Base-by-base conservation (phyloP, 2,888 invertebrate species). In the Villa cingulata region DNA sequence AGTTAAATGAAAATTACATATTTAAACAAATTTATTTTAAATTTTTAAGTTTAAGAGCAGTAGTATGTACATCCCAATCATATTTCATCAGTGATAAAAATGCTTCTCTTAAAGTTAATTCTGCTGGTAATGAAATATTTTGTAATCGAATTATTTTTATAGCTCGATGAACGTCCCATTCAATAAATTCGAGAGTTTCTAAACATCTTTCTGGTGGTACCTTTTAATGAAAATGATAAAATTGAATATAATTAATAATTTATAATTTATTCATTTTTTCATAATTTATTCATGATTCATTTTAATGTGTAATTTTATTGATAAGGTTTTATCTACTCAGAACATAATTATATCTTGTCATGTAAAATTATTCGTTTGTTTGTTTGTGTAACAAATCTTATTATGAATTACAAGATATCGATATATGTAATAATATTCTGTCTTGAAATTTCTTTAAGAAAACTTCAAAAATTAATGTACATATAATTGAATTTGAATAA, bases 131-230 rank as follows among this genome's bases (percentile, higher is more conserved):
- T 29, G 66, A 58, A 48, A 69, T 62, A 50, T 69, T 69, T 56
- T 68, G 67, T 18, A 68, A 53, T 55, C 65, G 68, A 3, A 68
- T 66, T 20, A 69, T 52, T 64, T 94, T 94, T 54, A 94, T 89
- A 15, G 91, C 91, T 44, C 81, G 80, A 60, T 89, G 83, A 0
- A 92, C 85, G 62, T 91, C 83, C 91, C 94, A 92, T 52, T 84
- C 79, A 46, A 86, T 83, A 51, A 84, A 78, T 60, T 91, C 86
- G 38, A 94, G 66, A 0, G 87, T 86, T 52, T 78, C 75, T 5
- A 91, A 70, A 58, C 91, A 92, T 51, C 85, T 81, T 54, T 84
- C 83, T 0, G 83, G 77, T 1, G 78, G 74, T 42, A 77, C 77
- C 82, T 83, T 60, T 2, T 56, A 57, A 55, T 32, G 52, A 56